These are phyloP conservation scores for Neosilurus hyrtlii DNA, from an alignment of 2,797 vertebrate genomes.

Conservation along the genomic window DNA sequence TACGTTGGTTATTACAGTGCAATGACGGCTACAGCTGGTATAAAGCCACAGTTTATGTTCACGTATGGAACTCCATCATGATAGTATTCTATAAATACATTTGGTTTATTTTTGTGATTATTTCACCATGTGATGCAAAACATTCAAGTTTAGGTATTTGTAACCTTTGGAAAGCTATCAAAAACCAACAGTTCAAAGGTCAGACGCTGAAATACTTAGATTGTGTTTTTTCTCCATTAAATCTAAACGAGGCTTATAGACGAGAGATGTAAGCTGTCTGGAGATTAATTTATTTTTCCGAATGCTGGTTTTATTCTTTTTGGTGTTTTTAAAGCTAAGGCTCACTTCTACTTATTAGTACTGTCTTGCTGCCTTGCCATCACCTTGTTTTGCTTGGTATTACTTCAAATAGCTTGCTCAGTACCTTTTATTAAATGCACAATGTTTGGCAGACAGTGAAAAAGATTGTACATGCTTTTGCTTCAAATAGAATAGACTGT, in stretches of 20 bases:
- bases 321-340: neutral
- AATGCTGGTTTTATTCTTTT: neutral
- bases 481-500: neutral
- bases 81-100: neutral
- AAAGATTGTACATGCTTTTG: neutral
- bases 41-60: neutral
- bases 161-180: neutral
- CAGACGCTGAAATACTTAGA: neutral
- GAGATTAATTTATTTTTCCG: neutral
- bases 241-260: neutral
- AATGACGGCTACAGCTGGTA: neutral
- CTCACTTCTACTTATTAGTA: neutral
- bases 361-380: neutral
- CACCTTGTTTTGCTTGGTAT: neutral
- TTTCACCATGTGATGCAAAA: neutral
- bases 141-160: no score
- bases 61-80: neutral
- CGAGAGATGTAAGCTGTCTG: neutral
- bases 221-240: neutral
- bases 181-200: no score
- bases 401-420: neutral
- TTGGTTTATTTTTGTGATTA: neutral
- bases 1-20: conserved; percentile 14
- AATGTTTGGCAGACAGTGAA: neutral
- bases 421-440: neutral